Evolutionary conservation across 2,888 invertebrate genomes (phyloP), one percentile per base, ranked within the genome.

Genomic region (Oeneis ivallda): DNA sequence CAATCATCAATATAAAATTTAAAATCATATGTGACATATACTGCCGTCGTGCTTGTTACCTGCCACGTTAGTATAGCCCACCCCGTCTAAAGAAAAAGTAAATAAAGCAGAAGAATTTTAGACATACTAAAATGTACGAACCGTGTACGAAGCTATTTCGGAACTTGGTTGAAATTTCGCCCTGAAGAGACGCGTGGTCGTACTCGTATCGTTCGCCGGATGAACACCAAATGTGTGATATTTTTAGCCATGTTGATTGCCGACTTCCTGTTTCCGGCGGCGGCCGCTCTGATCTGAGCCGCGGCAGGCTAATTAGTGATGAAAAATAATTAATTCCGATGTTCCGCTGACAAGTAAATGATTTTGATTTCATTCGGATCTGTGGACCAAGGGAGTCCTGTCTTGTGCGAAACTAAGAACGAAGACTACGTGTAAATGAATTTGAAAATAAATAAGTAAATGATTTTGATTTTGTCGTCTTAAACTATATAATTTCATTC

Each of bases 161-260:
- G 9, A 64, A 62, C 54, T 47, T 60, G 64, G 54, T 64, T 19
- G 43, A 65, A 64, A 49, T 62, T 63, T 68, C 70, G 57, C 71
- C 67, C 52, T 58, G 59, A 13, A 65, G 73, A 68, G 74, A 73
- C 75, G 72, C 64, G 39, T 49, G 58, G 71, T 72, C 74, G 69
- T n/a, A n/a, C n/a, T n/a, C n/a, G n/a, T 60, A 65, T 49, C 70
- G 67, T 62, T 78, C 82, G 81, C 86, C 91, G 91, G 89, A 89
- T 87, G 90, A 87, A 84, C 87, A 87, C 91, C 89, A 88, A 91
- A 91, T 88, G 92, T 87, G 89, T 87, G 85, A 87, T 92, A 92
- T 92, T 91, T 92, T 89, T 92, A 89, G 90, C 86, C 85, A 88
- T 87, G 91, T 90, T 91, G 92, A 91, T 92, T 89, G 85, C 88